These are phyloP conservation scores for Tenthredo notha DNA, from an alignment of 2,888 invertebrate genomes.

Conservation along the genomic window DNA sequence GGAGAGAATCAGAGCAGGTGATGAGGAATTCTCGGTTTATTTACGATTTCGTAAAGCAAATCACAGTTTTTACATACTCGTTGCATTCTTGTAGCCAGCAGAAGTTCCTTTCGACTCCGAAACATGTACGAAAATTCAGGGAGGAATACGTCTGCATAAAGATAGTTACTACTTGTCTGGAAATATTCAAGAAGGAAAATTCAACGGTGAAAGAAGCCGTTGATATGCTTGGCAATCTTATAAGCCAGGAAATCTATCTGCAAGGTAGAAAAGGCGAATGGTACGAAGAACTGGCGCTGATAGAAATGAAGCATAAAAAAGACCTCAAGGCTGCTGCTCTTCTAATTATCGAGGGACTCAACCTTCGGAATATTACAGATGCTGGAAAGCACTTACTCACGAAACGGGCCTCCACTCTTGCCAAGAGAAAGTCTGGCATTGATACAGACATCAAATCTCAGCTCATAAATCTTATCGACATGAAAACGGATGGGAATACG, in stretches of 20 bases:
- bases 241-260: conserved; percentile 63
- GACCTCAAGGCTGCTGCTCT: conserved; percentile 66
- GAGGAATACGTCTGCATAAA: conserved; percentile 70
- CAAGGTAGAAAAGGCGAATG: conserved; percentile 65
- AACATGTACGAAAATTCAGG: conserved; percentile 67
- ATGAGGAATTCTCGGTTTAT: not conserved
- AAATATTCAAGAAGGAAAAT: conserved; percentile 70
- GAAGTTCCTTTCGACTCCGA: conserved; percentile 65
- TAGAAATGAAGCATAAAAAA: conserved; percentile 70
- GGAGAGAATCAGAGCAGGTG: conserved; percentile 19
- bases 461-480: conserved; percentile 55
- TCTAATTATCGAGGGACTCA: conserved; percentile 65
- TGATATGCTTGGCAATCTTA: conserved; percentile 63
- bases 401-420: conserved; percentile 66
- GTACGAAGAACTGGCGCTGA: conserved; percentile 72
- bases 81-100: conserved; percentile 67
- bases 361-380: conserved; percentile 60
- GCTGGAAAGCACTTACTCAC: conserved; percentile 65
- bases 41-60: not conserved
- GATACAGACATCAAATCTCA: conserved; percentile 58
- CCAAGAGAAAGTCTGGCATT: conserved; percentile 64
- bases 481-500: conserved; percentile 18
- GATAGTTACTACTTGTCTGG: conserved; percentile 70
- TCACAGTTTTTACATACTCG: conserved; percentile 13
- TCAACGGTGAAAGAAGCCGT: conserved; percentile 62